Evolutionary conservation across 2,888 invertebrate genomes (phyloP).

Genomic region (Apotomis turbidana): DNA sequence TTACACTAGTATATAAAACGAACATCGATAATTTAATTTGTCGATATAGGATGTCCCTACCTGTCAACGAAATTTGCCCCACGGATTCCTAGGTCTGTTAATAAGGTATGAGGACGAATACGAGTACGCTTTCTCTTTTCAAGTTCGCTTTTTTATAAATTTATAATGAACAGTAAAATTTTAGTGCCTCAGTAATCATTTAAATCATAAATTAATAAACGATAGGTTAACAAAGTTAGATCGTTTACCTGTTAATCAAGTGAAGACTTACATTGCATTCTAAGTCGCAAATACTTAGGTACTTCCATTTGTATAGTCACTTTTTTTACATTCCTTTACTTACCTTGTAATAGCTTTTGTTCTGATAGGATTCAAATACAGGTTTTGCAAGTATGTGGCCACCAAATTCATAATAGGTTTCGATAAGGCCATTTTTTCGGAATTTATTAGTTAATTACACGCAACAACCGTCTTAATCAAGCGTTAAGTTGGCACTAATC

Average conservation of each 20-base stretch:
- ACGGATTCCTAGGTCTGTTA: too few relatives aligned
- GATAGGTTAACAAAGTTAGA: background rate
- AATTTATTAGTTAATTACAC: constrained; percentile 14
- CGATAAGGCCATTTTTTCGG: constrained; percentile 86
- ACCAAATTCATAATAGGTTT: constrained; percentile 88
- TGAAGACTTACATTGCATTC: constrained; percentile 11
- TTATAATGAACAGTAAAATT: too few relatives aligned
- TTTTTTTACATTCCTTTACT: constrained; percentile 47
- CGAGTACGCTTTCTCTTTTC: too few relatives aligned
- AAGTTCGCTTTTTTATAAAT: too few relatives aligned
- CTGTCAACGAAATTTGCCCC: too few relatives aligned
- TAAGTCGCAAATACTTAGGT: background rate
- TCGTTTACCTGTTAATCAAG: background rate
- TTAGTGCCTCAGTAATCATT: too few relatives aligned
- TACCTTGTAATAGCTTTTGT: constrained; percentile 93
- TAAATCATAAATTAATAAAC: too few relatives aligned
- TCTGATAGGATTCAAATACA: constrained; percentile 89
- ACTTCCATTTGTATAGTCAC: background rate
- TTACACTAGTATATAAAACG: too few relatives aligned
- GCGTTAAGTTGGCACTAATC: constrained; percentile 25
- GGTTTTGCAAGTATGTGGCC: constrained; percentile 88
- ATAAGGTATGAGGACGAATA: background rate
- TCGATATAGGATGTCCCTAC: too few relatives aligned
- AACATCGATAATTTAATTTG: too few relatives aligned
- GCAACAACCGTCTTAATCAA: constrained; percentile 24